Evolutionary conservation across 2,113 vertebrate genomes (phyloP), one percentile per base, ranked within the genome.

Genomic region (Anser brachyrhynchus): DNA sequence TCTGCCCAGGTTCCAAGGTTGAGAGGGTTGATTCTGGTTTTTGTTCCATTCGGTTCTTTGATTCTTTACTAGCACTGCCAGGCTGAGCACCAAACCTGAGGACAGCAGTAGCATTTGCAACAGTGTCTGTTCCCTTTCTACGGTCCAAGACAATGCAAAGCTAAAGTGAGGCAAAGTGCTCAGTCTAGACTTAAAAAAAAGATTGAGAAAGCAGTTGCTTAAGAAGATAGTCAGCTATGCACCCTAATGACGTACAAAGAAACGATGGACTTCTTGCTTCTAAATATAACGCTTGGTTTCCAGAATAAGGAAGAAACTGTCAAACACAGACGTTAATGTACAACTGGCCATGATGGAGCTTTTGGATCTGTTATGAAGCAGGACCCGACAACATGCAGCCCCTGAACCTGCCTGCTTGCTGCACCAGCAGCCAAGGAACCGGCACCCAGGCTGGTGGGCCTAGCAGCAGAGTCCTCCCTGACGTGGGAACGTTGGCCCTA

Each of bases 221-320:
- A 72, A 70, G 44, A 0, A 74, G 64, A 58, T 62, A 71, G 31
- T 58, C 76, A 88, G 6, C 67, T 74, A 23, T 64, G 59, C 72
- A 55, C 59, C 25, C 41, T 25, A 49, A 89, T 51, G 61, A 84
- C 13, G 9, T 43, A 83, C 14, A 52, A 74, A 29, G 41, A 55
- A 73, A 28, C 10, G 61, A 74, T 33, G 31, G 55, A 90, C 41
- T 88, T 85, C 82, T 72, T 74, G n/a, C 44, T 92, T 92, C 91
- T 89, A 87, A 94, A 82, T 33, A 93, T 33, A 91, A 41, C 57
- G 25, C 57, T 64, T 33, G 7, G 9, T 51, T 89, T 87, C 46
- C 69, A 84, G 66, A 93, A 74, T 46, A 67, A 84, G 62, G 64
- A 95, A 90, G 69, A 78, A 86, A 74, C 13, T 5, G 1, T 78